These are phyloP conservation scores for Andrena cerasifolii DNA, from an alignment of 1,140 invertebrate genomes.

Conservation along the genomic window DNA sequence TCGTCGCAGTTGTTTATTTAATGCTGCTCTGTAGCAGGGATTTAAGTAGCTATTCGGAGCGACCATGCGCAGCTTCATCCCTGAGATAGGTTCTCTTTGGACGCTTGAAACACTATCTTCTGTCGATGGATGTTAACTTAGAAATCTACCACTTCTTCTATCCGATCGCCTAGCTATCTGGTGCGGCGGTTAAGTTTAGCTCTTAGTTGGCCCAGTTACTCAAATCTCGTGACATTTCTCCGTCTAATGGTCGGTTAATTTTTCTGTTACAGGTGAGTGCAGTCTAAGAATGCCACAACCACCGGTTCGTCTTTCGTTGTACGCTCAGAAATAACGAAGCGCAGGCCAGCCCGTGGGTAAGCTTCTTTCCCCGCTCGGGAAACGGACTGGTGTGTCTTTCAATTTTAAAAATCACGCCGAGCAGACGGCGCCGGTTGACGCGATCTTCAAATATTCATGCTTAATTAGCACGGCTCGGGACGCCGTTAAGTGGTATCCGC, in stretches of 20 bases:
- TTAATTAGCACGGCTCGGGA: constrained; percentile 28
- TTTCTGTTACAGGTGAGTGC: constrained; percentile 11
- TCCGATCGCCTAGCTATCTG: too few species aligned
- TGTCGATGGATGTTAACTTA: too few species aligned
- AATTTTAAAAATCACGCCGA: not conserved
- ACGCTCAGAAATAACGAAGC: not conserved
- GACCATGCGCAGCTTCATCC: too few species aligned
- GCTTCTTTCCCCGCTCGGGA: too few species aligned
- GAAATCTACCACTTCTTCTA: too few species aligned
- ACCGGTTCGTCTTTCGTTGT: not conserved
- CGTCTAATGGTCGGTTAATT: not conserved
- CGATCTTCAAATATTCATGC: constrained; percentile 48
- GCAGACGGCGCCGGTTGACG: not conserved
- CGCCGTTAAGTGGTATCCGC: constrained; percentile 21
- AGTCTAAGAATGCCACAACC: not conserved
- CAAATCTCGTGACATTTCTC: not conserved
- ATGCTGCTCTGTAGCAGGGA: too few species aligned
- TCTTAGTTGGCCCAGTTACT: too few species aligned
- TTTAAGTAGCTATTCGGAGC: too few species aligned
- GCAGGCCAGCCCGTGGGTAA: not conserved
- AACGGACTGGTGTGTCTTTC: not conserved
- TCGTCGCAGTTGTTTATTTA: too few species aligned
- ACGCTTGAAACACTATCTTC: too few species aligned
- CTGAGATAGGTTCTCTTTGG: too few species aligned
- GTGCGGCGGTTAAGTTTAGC: too few species aligned